Conservation (phyloP, 2,888 invertebrate species). For the Acanthopleura granulata region DNA sequence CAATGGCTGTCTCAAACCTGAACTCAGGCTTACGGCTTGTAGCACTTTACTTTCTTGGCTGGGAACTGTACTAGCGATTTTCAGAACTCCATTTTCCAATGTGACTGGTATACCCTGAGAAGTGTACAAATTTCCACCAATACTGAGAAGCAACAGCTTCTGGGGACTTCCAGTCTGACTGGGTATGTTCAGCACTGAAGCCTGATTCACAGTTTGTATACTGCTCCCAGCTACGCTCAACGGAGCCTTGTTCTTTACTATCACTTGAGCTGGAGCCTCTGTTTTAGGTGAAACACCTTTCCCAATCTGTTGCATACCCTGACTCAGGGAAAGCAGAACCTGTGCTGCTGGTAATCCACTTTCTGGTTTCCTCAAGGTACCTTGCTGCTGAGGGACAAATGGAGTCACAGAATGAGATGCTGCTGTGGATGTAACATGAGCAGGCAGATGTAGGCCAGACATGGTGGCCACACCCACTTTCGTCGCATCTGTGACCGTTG, state of each 20-base stretch:
- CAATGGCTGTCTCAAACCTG: neutral
- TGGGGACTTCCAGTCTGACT: constrained; percentile 22
- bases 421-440: neutral
- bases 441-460: neutral
- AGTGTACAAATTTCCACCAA: constrained; percentile 60
- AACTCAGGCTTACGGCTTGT: neutral
- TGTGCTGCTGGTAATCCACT: constrained; percentile 13
- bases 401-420: constrained; percentile 4
- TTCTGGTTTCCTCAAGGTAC: neutral
- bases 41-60: neutral
- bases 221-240: neutral
- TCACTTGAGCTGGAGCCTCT: neutral
- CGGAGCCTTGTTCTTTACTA: too few relatives aligned
- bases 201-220: neutral
- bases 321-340: constrained; percentile 6
- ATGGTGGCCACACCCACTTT: neutral
- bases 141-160: constrained; percentile 50
- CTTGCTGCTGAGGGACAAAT: neutral
- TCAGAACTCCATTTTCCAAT: constrained; percentile 49
- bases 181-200: neutral
- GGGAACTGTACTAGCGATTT: constrained; percentile 41
- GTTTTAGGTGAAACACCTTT: neutral
- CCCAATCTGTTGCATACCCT: neutral
- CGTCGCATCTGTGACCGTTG: neutral
- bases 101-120: constrained; percentile 57